A percentile compares a stretch with the other conserved stretches of the same genome.
These are phyloP conservation scores for Dromaius novaehollandiae DNA, from an alignment of 2,113 vertebrate species.

Conservation along the genomic window DNA sequence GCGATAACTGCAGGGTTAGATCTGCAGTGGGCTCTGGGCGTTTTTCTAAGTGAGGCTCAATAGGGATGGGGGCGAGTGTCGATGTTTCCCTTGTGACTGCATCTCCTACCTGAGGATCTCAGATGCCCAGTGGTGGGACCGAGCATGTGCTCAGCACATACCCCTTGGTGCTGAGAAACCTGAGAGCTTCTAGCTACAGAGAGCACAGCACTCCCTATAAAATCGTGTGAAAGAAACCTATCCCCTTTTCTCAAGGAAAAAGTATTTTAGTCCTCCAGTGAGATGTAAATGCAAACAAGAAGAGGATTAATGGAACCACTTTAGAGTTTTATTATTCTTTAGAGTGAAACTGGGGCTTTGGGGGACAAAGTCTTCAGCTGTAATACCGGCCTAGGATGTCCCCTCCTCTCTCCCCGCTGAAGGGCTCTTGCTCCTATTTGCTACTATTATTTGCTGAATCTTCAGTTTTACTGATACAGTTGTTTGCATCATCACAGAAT, in stretches of 20 bases:
- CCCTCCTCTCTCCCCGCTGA: no score
- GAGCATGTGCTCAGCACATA: not conserved
- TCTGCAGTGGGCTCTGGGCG: rapidly evolving
- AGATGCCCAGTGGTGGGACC: not conserved
- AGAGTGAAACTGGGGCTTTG: no score
- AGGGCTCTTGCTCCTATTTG: no score
- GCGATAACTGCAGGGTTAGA: rapidly evolving
- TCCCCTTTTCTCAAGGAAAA: not conserved
- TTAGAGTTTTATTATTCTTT: no score
- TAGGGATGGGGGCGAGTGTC: rapidly evolving
- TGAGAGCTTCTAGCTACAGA: not conserved
- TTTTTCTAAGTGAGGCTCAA: not conserved
- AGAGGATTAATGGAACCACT: no score
- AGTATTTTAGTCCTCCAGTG: no score
- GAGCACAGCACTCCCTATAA: not conserved
- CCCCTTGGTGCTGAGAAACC: rapidly evolving
- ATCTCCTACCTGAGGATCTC: not conserved
- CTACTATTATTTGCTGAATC: no score
- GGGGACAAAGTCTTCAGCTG: no score
- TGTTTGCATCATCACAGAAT: no score
- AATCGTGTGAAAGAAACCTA: not conserved
- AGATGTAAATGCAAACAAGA: no score
- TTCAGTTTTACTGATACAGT: no score
- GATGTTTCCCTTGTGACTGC: rapidly evolving
- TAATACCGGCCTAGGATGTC: no score